Evolutionary conservation across 2,113 vertebrate genomes (phyloP).

Genomic region (Nanorana parkeri): DNA sequence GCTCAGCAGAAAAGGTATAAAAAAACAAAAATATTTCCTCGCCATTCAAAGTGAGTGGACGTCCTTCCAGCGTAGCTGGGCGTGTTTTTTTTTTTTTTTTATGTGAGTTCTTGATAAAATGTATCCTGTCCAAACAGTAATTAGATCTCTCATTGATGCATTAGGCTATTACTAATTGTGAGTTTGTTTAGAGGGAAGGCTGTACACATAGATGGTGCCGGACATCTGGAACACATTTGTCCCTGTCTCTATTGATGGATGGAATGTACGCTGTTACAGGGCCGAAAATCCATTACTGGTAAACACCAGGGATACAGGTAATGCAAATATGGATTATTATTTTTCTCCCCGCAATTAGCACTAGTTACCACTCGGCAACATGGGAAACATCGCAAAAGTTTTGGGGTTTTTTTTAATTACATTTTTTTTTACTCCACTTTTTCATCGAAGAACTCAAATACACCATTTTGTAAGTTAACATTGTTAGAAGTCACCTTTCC

Average conservation of each 20-base stretch:
- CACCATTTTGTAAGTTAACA: no score
- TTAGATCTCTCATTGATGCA: constrained; percentile 48
- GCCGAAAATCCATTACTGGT: constrained; percentile 53
- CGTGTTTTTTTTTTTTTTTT: not conserved
- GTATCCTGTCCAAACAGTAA: constrained; percentile 44
- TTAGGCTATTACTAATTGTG: constrained; percentile 55
- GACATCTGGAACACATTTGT: constrained; percentile 55
- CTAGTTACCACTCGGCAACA: constrained; percentile 22
- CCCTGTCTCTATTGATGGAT: constrained; percentile 56
- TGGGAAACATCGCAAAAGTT: not conserved
- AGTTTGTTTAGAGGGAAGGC: constrained; percentile 47
- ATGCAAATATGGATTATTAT: constrained; percentile 24
- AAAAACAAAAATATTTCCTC: not conserved
- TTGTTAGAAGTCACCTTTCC: no score
- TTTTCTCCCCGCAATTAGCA: constrained; percentile 19
- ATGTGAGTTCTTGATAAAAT: constrained; percentile 13
- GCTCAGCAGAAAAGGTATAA: no score
- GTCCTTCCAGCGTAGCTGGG: no score
- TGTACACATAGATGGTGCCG: constrained; percentile 42
- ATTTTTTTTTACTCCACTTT: no score
- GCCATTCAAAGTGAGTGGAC: not conserved
- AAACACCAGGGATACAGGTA: constrained; percentile 49
- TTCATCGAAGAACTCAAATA: no score
- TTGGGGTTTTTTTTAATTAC: not conserved
- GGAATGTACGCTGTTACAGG: constrained; percentile 46